Percentiles rank a stretch among this genome's conserved stretches.
phyloP scores from a whole-genome alignment of 2,888 invertebrate species.

The Calephelis perditalis region DNA sequence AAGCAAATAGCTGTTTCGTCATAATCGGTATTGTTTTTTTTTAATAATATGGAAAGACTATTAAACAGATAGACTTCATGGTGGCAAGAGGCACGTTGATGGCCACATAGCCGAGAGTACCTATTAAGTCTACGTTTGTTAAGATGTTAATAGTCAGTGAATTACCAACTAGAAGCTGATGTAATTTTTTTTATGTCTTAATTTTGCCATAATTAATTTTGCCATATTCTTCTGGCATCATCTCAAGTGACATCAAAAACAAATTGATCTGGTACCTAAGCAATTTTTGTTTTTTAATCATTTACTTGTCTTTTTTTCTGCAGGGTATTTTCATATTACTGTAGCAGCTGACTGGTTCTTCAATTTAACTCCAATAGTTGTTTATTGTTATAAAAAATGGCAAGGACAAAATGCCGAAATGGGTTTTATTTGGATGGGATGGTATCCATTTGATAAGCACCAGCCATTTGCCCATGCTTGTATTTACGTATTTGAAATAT shows the following conservation, averaged over 20 bases:
- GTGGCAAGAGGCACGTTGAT: too few relatives aligned
- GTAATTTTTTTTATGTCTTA: too few relatives aligned
- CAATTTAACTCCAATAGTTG: conserved; percentile 55
- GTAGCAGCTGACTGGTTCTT: conserved; percentile 61
- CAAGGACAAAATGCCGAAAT: conserved; percentile 42
- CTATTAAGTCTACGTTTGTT: too few relatives aligned
- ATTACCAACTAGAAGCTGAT: too few relatives aligned
- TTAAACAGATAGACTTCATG: too few relatives aligned
- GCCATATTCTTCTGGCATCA: background rate
- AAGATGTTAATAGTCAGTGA: too few relatives aligned
- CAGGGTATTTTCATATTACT: conserved; percentile 60
- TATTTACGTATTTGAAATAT: conserved; percentile 63
- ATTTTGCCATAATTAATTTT: too few relatives aligned
- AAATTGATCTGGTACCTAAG: background rate
- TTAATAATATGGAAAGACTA: too few relatives aligned
- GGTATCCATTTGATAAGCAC: conserved; percentile 69
- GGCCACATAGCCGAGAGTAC: too few relatives aligned
- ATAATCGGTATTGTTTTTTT: too few relatives aligned
- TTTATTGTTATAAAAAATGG: conserved; percentile 47
- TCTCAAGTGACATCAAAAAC: background rate
- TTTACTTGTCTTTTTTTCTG: conserved; percentile 14
- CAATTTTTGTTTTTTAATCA: background rate
- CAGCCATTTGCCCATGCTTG: conserved; percentile 49
- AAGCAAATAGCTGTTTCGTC: too few relatives aligned
- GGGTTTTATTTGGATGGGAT: conserved; percentile 63